Percentiles rank a stretch among this genome's conserved stretches.
These are phyloP conservation scores for Loris lydekkerianus DNA, from an alignment of 2,797 vertebrate genomes.

Conservation along the genomic window DNA sequence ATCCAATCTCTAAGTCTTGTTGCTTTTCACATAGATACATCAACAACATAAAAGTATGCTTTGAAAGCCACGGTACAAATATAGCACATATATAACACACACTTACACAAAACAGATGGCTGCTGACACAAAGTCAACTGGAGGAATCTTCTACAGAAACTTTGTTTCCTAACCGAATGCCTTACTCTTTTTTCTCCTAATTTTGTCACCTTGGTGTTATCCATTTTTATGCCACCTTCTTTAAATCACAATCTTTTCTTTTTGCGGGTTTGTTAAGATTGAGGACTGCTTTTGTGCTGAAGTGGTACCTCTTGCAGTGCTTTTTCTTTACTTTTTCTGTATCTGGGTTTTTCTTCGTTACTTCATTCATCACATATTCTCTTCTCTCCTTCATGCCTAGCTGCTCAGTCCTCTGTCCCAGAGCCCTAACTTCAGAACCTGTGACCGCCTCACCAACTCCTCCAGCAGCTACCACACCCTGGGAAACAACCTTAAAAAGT, in stretches of 20 bases:
- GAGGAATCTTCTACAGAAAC: background rate
- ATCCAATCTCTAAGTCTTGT: constrained; percentile 45
- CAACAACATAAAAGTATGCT: background rate
- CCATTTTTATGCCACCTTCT: background rate
- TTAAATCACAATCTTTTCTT: background rate
- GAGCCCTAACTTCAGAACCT: background rate
- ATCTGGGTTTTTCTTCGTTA: background rate
- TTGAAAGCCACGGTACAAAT: background rate
- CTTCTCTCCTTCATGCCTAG: background rate
- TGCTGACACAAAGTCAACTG: background rate
- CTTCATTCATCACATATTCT: background rate
- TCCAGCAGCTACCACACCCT: background rate
- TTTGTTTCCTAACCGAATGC: background rate
- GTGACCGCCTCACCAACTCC: background rate
- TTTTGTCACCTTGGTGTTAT: background rate
- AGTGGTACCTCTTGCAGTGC: background rate
- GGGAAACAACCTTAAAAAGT: background rate
- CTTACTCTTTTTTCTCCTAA: background rate
- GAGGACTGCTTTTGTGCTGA: background rate
- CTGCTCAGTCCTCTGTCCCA: background rate
- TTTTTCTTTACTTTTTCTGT: background rate
- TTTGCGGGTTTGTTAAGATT: background rate
- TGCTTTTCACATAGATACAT: background rate
- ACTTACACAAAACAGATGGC: background rate
- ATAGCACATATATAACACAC: background rate